Percentiles rank a stretch among this genome's conserved stretches.
Conservation (phyloP, 2,113 vertebrate species). For the Periophthalmodon schlosseri region DNA sequence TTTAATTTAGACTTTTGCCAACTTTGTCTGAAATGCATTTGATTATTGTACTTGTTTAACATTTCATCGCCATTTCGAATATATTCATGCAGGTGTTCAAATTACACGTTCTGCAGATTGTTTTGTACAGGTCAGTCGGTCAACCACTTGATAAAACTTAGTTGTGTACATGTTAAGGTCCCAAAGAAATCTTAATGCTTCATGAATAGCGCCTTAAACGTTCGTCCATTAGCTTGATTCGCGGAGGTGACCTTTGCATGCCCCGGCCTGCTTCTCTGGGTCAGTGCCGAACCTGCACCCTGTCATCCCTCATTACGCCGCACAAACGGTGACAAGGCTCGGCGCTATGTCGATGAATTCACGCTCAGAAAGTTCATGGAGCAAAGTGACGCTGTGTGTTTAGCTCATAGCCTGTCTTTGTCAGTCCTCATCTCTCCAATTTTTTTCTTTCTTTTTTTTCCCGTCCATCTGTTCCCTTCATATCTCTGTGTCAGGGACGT, state of each 20-base stretch:
- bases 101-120: no score
- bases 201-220: neutral
- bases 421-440: constrained; percentile 8
- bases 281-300: constrained; percentile 43
- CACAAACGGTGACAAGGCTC: constrained; percentile 49
- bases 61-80: no score
- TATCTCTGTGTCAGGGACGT: constrained; percentile 1
- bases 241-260: constrained; percentile 33
- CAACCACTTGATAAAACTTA: neutral
- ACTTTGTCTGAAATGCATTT: no score
- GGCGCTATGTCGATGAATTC: constrained; percentile 48
- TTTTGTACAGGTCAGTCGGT: neutral
- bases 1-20: no score
- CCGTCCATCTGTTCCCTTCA: constrained; percentile 17
- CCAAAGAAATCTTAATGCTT: neutral
- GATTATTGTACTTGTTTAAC: no score
- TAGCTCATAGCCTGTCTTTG: constrained; percentile 82
- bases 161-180: neutral
- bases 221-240: constrained; percentile 7
- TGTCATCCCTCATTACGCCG: constrained; percentile 72
- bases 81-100: no score
- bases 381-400: constrained; percentile 78
- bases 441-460: neutral
- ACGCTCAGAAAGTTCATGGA: constrained; percentile 73
- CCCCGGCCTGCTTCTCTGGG: constrained; percentile 33